Evolutionary conservation across 64 coral and sea anemone species (phyloP), one percentile per base, ranked within the genome.

Genomic region (Porites lutea): DNA sequence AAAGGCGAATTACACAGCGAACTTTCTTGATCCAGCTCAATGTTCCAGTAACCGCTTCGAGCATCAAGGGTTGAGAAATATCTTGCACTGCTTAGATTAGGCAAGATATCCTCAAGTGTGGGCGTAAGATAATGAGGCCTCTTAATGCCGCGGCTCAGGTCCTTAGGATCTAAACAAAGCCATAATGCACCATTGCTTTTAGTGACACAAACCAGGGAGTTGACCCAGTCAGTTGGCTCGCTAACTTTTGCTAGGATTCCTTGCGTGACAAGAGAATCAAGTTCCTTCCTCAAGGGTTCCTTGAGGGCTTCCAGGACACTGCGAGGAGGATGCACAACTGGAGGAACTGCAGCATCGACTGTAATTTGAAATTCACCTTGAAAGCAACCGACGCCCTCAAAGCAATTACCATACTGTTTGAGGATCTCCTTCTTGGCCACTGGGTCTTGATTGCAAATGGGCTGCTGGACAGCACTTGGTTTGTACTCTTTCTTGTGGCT

Each of bases 351-450:
- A 54, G 89, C 61, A 64, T 90, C 61, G 2, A 90, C 23, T n/a
- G 88, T 90, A 21, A 90, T 81, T 22, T 90, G 77, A 20, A 81
- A 81, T 62, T 90, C 75, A 6, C 88, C 88, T 45, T 72, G 43
- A 7, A 88, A 88, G 54, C 87, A 88, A 22, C 52, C 80, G 10
- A 83, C 59, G 4, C 92, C 92, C 50, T 94, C 64, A 58, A 94
- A 89, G 65, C 92, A 94, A 14, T 88, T 75, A 72, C 52, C 5
- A 59, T 86, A 87, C 15, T 87, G 23, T 6, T 55, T 0, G 45
- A 88, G 15, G 13, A 87, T 22, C n/a, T 93, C 27, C 23, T 53
- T 63, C 61, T 92, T 92, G 18, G 68, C 82, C 18, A 76, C 37
- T 75, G 23, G 23, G 66, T 93, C 66, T 49, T 71, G 81, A 63